Evolutionary conservation across 2,797 vertebrate genomes (phyloP).

Genomic region (Garrulus glandarius): DNA sequence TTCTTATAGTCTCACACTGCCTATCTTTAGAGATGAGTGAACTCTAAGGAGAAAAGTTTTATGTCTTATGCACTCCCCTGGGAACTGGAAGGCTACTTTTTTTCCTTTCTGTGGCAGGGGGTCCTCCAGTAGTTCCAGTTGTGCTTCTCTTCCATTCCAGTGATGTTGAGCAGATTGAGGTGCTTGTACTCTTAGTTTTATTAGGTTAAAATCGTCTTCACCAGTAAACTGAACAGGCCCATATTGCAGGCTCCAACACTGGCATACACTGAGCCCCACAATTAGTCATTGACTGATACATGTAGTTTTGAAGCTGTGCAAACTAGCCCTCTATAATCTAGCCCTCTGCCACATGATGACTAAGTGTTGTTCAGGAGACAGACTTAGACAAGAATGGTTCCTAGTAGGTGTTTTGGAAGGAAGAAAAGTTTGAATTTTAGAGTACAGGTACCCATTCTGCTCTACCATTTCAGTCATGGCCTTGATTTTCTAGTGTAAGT

Average conservation of each 20-base stretch:
- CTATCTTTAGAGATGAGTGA: conserved; percentile 50
- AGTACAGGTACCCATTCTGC: neutral
- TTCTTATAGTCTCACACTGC: conserved; percentile 48
- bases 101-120: neutral
- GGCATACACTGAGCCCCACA: neutral
- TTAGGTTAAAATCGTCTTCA: neutral
- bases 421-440: neutral
- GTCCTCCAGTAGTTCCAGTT: neutral
- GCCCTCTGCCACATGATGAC: neutral
- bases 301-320: neutral
- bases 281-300: neutral
- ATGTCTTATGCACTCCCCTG: neutral
- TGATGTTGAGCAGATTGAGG: neutral
- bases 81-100: neutral
- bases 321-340: neutral
- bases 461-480: neutral
- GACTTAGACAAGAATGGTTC: neutral
- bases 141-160: neutral
- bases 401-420: neutral
- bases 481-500: neutral
- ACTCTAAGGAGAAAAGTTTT: neutral
- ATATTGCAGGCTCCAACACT: neutral
- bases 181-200: neutral
- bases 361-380: neutral
- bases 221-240: neutral